A percentile compares a stretch with the other conserved stretches of the same genome.
phyloP scores from a whole-genome alignment of 2,113 vertebrate genomes.

The crab-eating macaque (Macaca fascicularis) region T2T-MFA8v1.1 NC_088379.1:168335001-168335500 shows the following conservation, averaged over 20 bases:
- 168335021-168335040: neutral
- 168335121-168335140: neutral
- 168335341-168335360: neutral
- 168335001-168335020: neutral
- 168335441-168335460: neutral
- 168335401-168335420: neutral
- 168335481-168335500: neutral
- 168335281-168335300: neutral
- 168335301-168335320: neutral
- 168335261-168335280: neutral
- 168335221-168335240: neutral
- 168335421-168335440: neutral
- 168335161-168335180: neutral
- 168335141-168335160: neutral
- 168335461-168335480: neutral
- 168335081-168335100: neutral
- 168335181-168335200: neutral
- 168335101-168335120: neutral
- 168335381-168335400: neutral
- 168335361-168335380: neutral
- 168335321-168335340: neutral
- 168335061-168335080: neutral
- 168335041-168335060: neutral
- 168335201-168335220: neutral
- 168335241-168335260: neutral